Evolutionary conservation across 2,113 vertebrate genomes (phyloP).

Genomic region (Sturnus vulgaris): DNA sequence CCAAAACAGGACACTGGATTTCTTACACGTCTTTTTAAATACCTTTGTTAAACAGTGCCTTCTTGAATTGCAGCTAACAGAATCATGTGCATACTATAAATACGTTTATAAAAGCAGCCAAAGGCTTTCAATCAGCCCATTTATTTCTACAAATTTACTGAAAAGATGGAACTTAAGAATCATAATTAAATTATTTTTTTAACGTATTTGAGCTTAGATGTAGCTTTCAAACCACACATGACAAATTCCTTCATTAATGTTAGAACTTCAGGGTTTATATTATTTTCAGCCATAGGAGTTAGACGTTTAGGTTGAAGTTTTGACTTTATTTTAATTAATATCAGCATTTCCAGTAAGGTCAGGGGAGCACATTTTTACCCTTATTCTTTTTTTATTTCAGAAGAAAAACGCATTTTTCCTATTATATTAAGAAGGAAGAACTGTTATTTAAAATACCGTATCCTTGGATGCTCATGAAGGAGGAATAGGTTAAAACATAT

Average conservation of each 20-base stretch:
- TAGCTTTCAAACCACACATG: not conserved
- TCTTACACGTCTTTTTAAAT: not conserved
- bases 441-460: not conserved
- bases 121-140: not conserved
- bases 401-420: not conserved
- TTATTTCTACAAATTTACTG: not conserved
- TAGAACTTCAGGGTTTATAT: not conserved
- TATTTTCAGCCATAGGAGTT: not conserved
- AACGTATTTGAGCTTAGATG: not conserved
- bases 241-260: not conserved
- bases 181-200: not conserved
- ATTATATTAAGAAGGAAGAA: not conserved
- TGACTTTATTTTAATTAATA: not conserved
- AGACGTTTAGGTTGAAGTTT: not conserved
- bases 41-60: not conserved
- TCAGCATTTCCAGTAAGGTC: not conserved
- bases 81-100: not conserved
- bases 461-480: not conserved
- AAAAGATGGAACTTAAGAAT: not conserved
- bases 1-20: rapidly evolving
- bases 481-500: not conserved
- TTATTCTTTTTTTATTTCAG: not conserved
- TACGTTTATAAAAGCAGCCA: not conserved
- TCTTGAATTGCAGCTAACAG: not conserved
- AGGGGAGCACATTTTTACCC: not conserved